Conservation (phyloP, 2,797 vertebrate genomes). For the Apogon talboti region DNA sequence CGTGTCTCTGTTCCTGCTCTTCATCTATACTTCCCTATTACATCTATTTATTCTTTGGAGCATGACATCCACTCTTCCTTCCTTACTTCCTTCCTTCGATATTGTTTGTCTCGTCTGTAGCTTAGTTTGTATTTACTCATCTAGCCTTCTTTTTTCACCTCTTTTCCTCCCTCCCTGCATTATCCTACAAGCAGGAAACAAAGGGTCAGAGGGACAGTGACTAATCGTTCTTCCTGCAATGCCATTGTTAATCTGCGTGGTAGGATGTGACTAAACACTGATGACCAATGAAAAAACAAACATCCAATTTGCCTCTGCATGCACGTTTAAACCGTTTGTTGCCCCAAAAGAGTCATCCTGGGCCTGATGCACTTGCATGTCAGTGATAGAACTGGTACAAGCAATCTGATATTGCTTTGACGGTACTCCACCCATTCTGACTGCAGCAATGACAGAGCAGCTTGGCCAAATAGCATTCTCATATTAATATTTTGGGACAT, state of each 20-base stretch:
- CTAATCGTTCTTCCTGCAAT: constrained; percentile 56
- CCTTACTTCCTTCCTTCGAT: constrained; percentile 49
- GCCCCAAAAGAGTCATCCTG: constrained; percentile 27
- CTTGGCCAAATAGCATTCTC: constrained; percentile 18
- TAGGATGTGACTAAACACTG: constrained; percentile 47
- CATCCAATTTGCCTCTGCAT: not conserved
- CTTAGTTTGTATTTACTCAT: constrained; percentile 42
- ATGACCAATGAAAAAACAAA: not conserved
- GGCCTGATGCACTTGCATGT: constrained; percentile 30
- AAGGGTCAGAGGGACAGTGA: constrained; percentile 66
- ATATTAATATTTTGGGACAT: constrained; percentile 17
- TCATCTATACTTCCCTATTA: constrained; percentile 15
- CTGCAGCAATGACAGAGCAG: constrained; percentile 2
- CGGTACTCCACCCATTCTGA: constrained; percentile 23
- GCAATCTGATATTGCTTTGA: constrained; percentile 45
- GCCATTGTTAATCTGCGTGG: constrained; percentile 57
- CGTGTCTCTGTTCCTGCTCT: constrained; percentile 8
- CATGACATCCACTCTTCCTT: constrained; percentile 42
- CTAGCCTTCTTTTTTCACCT: constrained; percentile 31
- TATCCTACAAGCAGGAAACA: constrained; percentile 61
- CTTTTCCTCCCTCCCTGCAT: constrained; percentile 34
- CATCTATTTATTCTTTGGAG: constrained; percentile 40
- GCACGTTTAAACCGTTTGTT: constrained; percentile 15
- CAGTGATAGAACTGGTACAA: constrained; percentile 18
- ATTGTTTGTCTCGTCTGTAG: constrained; percentile 39